Base-by-base conservation (phyloP, 2,888 invertebrate species). In the Mesorhabditis belari region DNA sequence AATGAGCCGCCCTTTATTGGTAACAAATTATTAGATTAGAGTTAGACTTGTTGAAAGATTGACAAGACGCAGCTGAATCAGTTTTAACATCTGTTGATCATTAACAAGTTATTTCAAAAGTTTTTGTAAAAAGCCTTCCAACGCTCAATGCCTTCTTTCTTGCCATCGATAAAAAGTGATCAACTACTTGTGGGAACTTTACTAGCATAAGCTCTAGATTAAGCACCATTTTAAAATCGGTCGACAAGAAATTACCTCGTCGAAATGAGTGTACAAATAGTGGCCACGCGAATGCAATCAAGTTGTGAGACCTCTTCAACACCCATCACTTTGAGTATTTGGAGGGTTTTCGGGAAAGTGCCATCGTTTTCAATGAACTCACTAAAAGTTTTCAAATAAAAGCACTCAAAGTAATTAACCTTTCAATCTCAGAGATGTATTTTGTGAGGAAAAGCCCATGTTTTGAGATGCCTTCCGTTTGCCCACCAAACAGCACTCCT, bases 401-500 rank as follows among this genome's bases (percentile, higher is more conserved):
- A 12, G 28, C 58, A 25, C 25, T 29, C 49, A 54, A 55, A 57
- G 26, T 23, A 29, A 44, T 24, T 24, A 19, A 70, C 66, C 65
- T 88, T 83, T 98, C 96, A 67, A 98, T 94, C 85, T 96, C 95
- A 3, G 95, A 95, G 17, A 98, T 90, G 82, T 90, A 95, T 86
- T 95, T 95, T 17, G 95, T 95, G 82, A 91, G 91, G 85, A 98
- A 96, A 60, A 66, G 70, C 49, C 76, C 73, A 5, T 64, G 70
- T 25, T 61, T 55, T 3, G 71, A 63, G 57, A 79, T 76, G 24
- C 74, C 75, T 5, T 76, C 78, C 25, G 55, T 60, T 54, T 75
- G 70, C 27, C 79, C 77, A 12, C 69, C 69, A 56, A 77, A 79
- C 17, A 79, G 64, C 5, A 76, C 69, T 5, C 68, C 66, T 49